Evolutionary conservation across 1,140 invertebrate genomes (phyloP).

Genomic region (Drosophila guanche): DNA sequence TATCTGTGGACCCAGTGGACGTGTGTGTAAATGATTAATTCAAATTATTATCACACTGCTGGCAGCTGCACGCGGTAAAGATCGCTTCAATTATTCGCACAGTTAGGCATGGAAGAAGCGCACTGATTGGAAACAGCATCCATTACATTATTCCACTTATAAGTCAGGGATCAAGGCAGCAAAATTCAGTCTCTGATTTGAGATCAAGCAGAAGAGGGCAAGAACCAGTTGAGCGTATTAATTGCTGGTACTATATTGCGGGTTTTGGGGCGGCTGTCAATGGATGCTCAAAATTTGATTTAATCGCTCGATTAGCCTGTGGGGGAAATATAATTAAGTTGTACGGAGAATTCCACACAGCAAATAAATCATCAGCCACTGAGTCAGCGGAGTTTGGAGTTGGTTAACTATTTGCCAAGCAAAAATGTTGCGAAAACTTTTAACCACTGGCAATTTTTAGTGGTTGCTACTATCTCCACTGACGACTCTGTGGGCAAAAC

Average conservation of each 20-base stretch:
- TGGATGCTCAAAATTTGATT: slow-evolving; percentile 11
- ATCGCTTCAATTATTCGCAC: too few relatives aligned
- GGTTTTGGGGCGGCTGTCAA: neutral
- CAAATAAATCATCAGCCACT: neutral
- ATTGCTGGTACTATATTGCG: slow-evolving; percentile 35
- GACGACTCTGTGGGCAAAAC: neutral
- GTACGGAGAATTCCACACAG: slow-evolving; percentile 9
- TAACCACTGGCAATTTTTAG: neutral
- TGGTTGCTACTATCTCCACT: too few relatives aligned
- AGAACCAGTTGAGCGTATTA: slow-evolving; percentile 34
- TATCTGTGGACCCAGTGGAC: neutral
- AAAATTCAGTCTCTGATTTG: neutral
- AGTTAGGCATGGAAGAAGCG: too few relatives aligned
- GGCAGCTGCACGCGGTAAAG: too few relatives aligned
- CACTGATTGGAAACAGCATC: too few relatives aligned
- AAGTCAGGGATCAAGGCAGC: neutral
- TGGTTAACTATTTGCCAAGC: slow-evolving; percentile 36
- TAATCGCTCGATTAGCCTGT: slow-evolving; percentile 33
- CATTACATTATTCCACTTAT: neutral
- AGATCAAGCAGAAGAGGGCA: slow-evolving; percentile 1
- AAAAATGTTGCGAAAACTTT: slow-evolving; percentile 30
- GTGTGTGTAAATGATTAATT: too few relatives aligned
- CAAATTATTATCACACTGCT: too few relatives aligned
- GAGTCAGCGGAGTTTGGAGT: slow-evolving; percentile 1
- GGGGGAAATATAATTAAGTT: slow-evolving; percentile 21